Evolutionary conservation across 2,888 invertebrate genomes (phyloP).

Genomic region (Autographa pulchrina): DNA sequence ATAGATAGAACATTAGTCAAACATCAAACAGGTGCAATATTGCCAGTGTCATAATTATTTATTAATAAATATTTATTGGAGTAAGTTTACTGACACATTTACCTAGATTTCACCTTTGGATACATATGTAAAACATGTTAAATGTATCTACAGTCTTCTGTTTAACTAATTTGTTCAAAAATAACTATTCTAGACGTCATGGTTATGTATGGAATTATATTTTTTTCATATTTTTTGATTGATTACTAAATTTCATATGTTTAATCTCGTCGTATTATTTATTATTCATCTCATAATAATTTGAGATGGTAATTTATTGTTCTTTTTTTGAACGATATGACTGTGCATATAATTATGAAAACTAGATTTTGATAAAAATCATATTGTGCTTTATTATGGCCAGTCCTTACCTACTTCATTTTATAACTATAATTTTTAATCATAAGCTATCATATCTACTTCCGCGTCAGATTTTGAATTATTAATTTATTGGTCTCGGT

Average conservation of each 20-base stretch:
- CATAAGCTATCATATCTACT: neutral
- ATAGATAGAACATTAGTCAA: too few relatives aligned
- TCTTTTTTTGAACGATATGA: neutral
- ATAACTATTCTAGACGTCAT: too few relatives aligned
- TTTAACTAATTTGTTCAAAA: too few relatives aligned
- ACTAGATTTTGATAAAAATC: too few relatives aligned
- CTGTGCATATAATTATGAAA: neutral
- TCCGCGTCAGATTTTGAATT: neutral
- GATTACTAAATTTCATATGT: too few relatives aligned
- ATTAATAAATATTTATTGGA: neutral
- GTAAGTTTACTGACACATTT: neutral
- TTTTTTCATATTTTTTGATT: too few relatives aligned
- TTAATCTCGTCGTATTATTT: too few relatives aligned
- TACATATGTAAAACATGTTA: too few relatives aligned
- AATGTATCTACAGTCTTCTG: too few relatives aligned
- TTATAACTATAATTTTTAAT: neutral
- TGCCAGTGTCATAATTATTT: neutral
- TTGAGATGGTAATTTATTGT: neutral
- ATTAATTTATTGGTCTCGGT: neutral
- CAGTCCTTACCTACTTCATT: neutral
- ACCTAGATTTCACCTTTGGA: neutral
- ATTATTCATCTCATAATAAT: too few relatives aligned
- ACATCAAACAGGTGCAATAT: neutral
- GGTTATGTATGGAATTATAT: too few relatives aligned
- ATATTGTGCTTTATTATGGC: neutral